Conservation (phyloP, 92 coral and sea anemone genomes). For the Phenganax subtilis region DNA sequence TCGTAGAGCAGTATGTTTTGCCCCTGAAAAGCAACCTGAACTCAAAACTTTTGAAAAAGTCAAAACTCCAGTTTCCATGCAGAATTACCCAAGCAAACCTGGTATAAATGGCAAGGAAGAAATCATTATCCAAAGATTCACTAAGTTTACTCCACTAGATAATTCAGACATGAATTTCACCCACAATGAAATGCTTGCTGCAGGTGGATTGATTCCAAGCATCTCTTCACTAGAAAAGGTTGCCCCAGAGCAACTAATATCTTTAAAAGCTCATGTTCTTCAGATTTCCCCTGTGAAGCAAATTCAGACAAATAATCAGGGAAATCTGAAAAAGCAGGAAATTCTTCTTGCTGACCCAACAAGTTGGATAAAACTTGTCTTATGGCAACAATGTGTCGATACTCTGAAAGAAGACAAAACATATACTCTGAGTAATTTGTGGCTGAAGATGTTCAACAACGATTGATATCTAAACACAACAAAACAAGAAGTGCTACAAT, state of each 20-base stretch:
- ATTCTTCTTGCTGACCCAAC: not conserved
- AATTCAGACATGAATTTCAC: not conserved
- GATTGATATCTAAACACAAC: not conserved
- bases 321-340: not conserved
- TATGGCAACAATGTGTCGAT: not conserved
- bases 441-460: not conserved
- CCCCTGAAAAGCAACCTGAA: slow-evolving; percentile 22
- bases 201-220: not conserved
- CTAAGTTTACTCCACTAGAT: not conserved
- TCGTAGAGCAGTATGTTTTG: slow-evolving; percentile 17
- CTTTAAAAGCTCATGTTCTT: not conserved
- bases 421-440: not conserved
- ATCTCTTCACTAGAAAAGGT: not conserved
- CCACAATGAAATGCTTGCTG: not conserved
- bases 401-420: not conserved
- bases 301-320: not conserved
- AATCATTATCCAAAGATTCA: slow-evolving; percentile 1
- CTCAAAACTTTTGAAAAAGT: slow-evolving; percentile 12
- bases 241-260: slow-evolving; percentile 1
- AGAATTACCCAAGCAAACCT: not conserved
- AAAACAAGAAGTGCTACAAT: not conserved
- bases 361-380: not conserved
- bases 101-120: not conserved
- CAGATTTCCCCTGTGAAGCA: not conserved
- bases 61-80: not conserved